Evolutionary conservation across 2,113 vertebrate genomes (phyloP).

Genomic region (Edolisoma coerulescens): DNA sequence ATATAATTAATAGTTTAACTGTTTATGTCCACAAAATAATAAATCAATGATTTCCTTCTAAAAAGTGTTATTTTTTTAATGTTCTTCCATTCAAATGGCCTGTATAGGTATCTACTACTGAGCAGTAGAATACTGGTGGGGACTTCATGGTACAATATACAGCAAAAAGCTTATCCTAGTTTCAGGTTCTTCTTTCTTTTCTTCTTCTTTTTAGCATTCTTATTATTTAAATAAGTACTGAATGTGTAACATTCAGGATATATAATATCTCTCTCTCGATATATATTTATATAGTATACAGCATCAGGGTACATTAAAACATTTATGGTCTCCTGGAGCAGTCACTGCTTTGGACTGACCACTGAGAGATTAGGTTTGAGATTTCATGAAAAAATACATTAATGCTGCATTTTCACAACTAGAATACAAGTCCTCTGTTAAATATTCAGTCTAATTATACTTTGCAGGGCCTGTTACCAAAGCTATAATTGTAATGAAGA

Average conservation of each 20-base stretch:
- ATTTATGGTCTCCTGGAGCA: not conserved
- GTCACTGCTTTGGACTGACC: not conserved
- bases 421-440: not conserved
- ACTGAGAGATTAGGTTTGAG: not conserved
- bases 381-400: not conserved
- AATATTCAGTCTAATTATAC: not conserved
- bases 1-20: not conserved
- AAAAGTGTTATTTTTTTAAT: conserved; percentile 55
- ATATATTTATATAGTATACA: not conserved
- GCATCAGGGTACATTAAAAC: not conserved
- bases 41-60: conserved; percentile 23
- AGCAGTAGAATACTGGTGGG: conserved; percentile 67
- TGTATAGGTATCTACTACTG: conserved; percentile 68
- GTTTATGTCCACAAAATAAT: not conserved
- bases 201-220: not conserved
- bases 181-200: not conserved
- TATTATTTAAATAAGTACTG: not conserved
- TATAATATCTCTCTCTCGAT: not conserved
- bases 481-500: not conserved
- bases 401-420: not conserved
- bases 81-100: conserved; percentile 76
- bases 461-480: not conserved
- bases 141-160: conserved; percentile 75
- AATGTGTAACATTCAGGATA: not conserved
- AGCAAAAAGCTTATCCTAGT: not conserved